Conservation (phyloP, 2,113 vertebrate genomes). For the Indicator maculatus region DNA sequence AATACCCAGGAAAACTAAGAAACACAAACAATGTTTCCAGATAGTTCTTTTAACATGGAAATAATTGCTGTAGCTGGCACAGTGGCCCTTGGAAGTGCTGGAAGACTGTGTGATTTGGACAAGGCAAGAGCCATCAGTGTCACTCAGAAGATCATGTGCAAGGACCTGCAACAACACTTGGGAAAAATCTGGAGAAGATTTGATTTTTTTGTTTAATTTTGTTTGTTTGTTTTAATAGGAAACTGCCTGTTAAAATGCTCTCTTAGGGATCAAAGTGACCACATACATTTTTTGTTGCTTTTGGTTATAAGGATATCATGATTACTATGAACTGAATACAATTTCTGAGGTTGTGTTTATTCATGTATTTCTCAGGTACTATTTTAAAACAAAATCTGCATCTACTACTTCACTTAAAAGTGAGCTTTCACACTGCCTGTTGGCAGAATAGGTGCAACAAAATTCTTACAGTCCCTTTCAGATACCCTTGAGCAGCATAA, state of each 20-base stretch:
- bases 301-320: neutral
- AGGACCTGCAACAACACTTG: neutral
- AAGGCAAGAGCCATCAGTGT: neutral
- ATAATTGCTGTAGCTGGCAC: neutral
- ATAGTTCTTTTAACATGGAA: neutral
- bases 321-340: neutral
- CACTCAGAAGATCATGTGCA: neutral
- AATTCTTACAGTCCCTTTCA: neutral
- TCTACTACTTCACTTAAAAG: neutral
- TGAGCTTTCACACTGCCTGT: neutral
- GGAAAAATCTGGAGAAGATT: neutral
- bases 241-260: neutral
- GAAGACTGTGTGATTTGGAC: neutral
- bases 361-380: neutral
- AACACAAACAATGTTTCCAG: neutral
- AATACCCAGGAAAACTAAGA: neutral
- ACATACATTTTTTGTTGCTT: neutral
- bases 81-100: neutral
- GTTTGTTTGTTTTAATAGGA: neutral
- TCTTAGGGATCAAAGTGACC: neutral
- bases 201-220: neutral
- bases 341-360: neutral
- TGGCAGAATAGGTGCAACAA: neutral
- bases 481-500: neutral
- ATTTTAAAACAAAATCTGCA: neutral